These are phyloP conservation scores for Apogon talboti DNA, from an alignment of 2,797 vertebrate species.

Conservation along the genomic window DNA sequence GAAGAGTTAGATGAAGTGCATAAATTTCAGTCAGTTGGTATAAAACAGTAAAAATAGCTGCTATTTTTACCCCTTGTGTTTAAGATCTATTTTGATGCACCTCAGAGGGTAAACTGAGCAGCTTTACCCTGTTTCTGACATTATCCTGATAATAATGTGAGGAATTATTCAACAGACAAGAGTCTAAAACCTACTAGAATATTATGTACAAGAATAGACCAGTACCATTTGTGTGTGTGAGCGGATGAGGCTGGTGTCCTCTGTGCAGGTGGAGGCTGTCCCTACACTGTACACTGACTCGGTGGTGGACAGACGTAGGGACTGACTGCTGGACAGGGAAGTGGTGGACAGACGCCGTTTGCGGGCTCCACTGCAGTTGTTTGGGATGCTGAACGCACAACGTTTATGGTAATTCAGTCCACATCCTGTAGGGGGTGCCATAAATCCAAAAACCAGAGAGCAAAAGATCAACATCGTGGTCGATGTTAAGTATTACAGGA, in stretches of 20 bases:
- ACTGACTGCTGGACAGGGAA: slow-evolving; percentile 88
- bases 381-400: slow-evolving; percentile 94
- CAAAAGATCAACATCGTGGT: background rate
- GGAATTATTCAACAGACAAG: no score
- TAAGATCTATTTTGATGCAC: no score
- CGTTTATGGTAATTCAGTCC: slow-evolving; percentile 95
- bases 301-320: slow-evolving; percentile 86
- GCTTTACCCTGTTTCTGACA: background rate
- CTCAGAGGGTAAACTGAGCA: background rate
- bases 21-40: no score
- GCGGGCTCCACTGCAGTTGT: slow-evolving; percentile 92
- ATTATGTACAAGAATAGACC: background rate
- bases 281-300: slow-evolving; percentile 84
- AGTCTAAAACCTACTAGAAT: background rate
- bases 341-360: slow-evolving; percentile 91
- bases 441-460: slow-evolving; percentile 29
- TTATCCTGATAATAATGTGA: background rate
- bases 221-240: slow-evolving; percentile 84
- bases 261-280: slow-evolving; percentile 74
- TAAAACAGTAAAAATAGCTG: no score
- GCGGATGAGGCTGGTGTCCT: slow-evolving; percentile 83
- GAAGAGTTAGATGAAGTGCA: background rate
- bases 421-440: slow-evolving; percentile 85
- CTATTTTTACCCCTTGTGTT: no score
- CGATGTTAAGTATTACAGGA: background rate